Percentiles rank a stretch among this genome's conserved stretches.
These are phyloP conservation scores for Eretmocerus hayati DNA, from an alignment of 2,888 invertebrate genomes.

Conservation along the genomic window DNA sequence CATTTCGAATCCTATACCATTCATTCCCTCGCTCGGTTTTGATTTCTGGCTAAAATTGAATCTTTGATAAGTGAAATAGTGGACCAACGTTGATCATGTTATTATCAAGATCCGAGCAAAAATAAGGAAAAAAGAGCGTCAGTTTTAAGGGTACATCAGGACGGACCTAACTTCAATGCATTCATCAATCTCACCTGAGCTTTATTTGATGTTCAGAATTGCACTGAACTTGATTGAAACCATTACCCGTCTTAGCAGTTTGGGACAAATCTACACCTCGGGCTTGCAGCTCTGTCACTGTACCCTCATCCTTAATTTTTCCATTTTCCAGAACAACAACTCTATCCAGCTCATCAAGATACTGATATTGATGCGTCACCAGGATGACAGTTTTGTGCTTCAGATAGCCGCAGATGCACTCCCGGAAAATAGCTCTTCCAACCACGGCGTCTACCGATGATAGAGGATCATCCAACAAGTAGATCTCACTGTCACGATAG, in stretches of 20 bases:
- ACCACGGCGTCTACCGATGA: slow-evolving; percentile 70
- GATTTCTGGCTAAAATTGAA: no score
- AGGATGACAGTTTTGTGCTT: slow-evolving; percentile 65
- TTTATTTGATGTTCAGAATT: background rate
- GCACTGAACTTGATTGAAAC: slow-evolving; percentile 10
- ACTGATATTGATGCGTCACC: slow-evolving; percentile 77
- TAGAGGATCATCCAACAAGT: slow-evolving; percentile 68
- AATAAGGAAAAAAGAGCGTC: no score
- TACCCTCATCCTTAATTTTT: slow-evolving; percentile 54
- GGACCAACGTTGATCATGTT: no score
- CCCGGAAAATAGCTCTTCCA: slow-evolving; percentile 62
- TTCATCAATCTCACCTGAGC: background rate
- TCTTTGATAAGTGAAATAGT: no score
- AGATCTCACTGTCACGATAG: slow-evolving; percentile 66
- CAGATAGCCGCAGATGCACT: slow-evolving; percentile 57
- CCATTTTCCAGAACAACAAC: slow-evolving; percentile 51
- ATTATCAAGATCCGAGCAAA: no score
- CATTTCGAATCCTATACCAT: background rate
- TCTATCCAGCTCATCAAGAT: slow-evolving; percentile 61
- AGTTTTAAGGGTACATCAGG: no score
- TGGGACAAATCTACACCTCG: slow-evolving; percentile 58
- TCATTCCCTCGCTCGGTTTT: background rate
- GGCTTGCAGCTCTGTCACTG: slow-evolving; percentile 52
- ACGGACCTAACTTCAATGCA: background rate
- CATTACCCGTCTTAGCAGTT: slow-evolving; percentile 38